Evolutionary conservation across 2,888 invertebrate species (phyloP).

Genomic region (Eudasyphora cyanicolor): DNA sequence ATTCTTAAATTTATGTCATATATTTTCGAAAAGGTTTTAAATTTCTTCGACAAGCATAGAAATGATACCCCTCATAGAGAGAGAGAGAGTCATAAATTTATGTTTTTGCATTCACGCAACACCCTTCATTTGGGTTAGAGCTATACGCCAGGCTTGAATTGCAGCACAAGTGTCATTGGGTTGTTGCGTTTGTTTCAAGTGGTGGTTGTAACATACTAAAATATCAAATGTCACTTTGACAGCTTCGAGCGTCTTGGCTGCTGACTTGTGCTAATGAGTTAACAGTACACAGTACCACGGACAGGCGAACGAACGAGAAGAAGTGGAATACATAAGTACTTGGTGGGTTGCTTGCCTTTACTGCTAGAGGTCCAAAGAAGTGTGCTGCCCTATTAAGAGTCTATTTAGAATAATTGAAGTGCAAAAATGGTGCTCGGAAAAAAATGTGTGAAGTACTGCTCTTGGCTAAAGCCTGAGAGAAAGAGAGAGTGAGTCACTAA

Average conservation of each 20-base stretch:
- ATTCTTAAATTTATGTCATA: not conserved
- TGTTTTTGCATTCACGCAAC: not conserved
- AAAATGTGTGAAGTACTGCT: constrained; percentile 43
- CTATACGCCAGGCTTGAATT: constrained; percentile 39
- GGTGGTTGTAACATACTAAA: constrained; percentile 44
- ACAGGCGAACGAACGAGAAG: too few relatives aligned
- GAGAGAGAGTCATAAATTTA: constrained; percentile 25
- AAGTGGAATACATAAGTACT: too few relatives aligned
- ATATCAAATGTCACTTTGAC: constrained; percentile 63
- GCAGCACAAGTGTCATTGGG: constrained; percentile 60
- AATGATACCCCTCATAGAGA: constrained; percentile 34
- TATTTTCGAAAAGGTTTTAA: constrained; percentile 51
- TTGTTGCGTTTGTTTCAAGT: too few relatives aligned
- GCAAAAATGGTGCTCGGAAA: constrained; percentile 39
- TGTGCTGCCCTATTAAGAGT: constrained; percentile 6
- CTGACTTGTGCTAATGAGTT: constrained; percentile 64
- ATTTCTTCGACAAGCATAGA: constrained; percentile 51
- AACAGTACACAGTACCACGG: constrained; percentile 42
- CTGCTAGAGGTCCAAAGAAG: not conserved
- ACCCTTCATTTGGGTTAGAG: not conserved
- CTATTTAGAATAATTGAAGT: constrained; percentile 43
- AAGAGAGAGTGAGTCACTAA: not conserved
- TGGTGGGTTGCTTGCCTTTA: not conserved
- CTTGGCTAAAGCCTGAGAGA: not conserved
- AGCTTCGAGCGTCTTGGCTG: too few relatives aligned